phyloP scores from a whole-genome alignment of 2,113 vertebrate genomes.

The Erinaceus europaeus region DNA sequence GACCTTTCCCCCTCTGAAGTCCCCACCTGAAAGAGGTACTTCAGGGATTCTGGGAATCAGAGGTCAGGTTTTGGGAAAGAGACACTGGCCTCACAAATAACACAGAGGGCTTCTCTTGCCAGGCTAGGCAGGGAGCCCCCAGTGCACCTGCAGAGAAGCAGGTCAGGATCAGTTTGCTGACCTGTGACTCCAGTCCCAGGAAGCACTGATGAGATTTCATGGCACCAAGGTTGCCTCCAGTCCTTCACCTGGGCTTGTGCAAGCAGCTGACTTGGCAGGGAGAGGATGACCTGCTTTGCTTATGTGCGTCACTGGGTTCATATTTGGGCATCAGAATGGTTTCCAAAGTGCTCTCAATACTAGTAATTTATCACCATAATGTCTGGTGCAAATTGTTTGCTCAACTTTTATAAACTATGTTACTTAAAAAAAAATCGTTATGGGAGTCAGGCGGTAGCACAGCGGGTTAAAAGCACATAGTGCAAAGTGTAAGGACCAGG shows the following conservation, averaged over 20 bases:
- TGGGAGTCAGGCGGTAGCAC: no score
- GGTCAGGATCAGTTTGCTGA: background rate
- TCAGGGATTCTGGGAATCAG: background rate
- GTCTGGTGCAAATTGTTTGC: background rate
- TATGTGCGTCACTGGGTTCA: fast-evolving
- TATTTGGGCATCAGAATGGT: no score
- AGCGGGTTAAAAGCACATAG: no score
- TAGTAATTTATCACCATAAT: background rate
- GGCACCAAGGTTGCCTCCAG: fast-evolving
- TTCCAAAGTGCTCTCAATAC: background rate
- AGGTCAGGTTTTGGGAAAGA: background rate
- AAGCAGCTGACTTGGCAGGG: background rate
- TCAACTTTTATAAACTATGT: background rate
- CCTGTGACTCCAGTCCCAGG: background rate
- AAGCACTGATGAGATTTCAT: fast-evolving
- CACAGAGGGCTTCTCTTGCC: background rate
- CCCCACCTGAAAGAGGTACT: background rate
- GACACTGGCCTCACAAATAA: background rate
- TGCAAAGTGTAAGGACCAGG: no score
- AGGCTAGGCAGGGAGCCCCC: no score
- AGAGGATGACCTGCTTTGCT: background rate
- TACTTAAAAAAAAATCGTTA: no score
- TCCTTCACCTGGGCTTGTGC: fast-evolving
- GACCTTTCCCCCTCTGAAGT: background rate
- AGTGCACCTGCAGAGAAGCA: fast-evolving